These are phyloP conservation scores for Phyllostomus discolor DNA, from an alignment of 2,113 vertebrate species.

Conservation along the genomic window DNA sequence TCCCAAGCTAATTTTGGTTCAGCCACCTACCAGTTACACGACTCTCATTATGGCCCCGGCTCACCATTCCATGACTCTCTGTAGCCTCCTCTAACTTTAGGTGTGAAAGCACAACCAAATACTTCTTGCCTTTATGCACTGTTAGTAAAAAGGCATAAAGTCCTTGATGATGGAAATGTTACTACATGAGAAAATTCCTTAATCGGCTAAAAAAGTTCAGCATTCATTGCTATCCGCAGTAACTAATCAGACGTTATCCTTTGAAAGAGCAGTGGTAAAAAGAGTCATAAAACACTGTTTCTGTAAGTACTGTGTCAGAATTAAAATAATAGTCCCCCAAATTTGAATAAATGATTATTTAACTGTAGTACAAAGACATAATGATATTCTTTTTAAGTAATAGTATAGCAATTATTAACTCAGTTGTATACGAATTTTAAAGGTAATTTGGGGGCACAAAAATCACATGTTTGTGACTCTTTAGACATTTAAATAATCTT, in stretches of 20 bases:
- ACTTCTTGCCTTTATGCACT: background rate
- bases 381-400: background rate
- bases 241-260: background rate
- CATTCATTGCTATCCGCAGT: background rate
- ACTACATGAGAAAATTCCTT: background rate
- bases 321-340: background rate
- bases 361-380: background rate
- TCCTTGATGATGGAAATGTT: background rate
- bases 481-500: background rate
- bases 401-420: background rate
- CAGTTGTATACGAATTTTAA: background rate
- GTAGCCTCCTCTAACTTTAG: background rate
- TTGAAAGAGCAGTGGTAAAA: background rate
- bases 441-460: background rate
- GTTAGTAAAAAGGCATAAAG: background rate
- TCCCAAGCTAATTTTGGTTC: background rate
- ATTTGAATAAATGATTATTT: background rate
- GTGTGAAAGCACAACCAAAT: background rate
- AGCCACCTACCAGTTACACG: background rate
- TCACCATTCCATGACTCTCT: background rate
- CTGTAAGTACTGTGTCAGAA: background rate
- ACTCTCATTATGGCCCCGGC: background rate
- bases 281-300: background rate
- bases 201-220: conserved; percentile 12
- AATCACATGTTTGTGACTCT: background rate